A percentile compares a stretch with the other conserved stretches of the same genome.
phyloP scores from a whole-genome alignment of 2,797 vertebrate genomes.

The Acanthurus leucopareius region DNA sequence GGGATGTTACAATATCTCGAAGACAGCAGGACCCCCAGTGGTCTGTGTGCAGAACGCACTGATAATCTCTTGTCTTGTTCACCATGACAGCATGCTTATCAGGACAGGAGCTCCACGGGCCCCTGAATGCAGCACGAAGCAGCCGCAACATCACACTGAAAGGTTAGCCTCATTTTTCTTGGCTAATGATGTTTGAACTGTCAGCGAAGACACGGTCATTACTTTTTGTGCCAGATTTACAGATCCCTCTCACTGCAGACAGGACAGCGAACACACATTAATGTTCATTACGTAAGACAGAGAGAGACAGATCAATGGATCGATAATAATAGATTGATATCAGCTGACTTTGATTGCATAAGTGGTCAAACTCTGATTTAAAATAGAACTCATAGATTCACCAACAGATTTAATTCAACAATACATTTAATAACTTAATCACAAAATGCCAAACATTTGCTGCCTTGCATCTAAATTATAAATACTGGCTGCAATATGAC shows the following conservation, averaged over 20 bases:
- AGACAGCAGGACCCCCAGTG: conserved; percentile 61
- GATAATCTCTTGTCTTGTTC: conserved; percentile 75
- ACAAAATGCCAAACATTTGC: no score
- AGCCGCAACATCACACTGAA: conserved; percentile 22
- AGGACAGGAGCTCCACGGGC: conserved; percentile 42
- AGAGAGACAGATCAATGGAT: no score
- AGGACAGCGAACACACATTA: conserved; percentile 5
- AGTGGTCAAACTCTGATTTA: no score
- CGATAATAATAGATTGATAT: no score
- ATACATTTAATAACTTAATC: no score
- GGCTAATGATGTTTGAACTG: conserved; percentile 44
- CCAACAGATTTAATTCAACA: no score
- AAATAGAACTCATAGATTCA: no score
- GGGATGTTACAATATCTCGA: conserved; percentile 60
- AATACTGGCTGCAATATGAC: no score
- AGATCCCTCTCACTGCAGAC: conserved; percentile 26
- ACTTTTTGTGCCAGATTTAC: conserved; percentile 32
- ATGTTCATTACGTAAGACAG: no score
- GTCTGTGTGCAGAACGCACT: conserved; percentile 47
- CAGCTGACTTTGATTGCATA: no score
- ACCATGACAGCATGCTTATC: conserved; percentile 73
- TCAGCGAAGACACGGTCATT: conserved; percentile 23
- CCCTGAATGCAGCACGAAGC: conserved; percentile 30
- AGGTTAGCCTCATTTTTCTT: conserved; percentile 44
- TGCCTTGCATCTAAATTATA: no score